These are phyloP conservation scores for zebrafish (Danio rerio) DNA, from an alignment of 2,113 vertebrate genomes.

Conservation along the genomic window DNA sequence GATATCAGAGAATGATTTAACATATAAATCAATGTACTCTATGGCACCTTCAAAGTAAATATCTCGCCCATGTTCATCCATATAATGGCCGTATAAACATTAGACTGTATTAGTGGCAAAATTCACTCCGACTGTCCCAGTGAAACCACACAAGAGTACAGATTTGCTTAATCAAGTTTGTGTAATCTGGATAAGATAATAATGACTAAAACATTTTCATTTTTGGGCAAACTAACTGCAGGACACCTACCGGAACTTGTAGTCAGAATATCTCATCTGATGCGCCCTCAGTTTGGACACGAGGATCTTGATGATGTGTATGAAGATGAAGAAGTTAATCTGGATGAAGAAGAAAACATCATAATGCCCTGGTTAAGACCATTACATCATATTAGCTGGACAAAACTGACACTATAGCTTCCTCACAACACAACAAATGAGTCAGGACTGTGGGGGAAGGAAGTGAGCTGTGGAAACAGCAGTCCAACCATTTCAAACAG, in stretches of 20 bases:
- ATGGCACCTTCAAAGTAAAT: no score
- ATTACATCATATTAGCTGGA: constrained; percentile 22
- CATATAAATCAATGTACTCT: no score
- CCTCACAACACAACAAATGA: background rate
- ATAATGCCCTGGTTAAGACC: background rate
- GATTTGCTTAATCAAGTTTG: no score
- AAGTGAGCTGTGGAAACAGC: background rate
- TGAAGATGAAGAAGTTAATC: constrained; percentile 96
- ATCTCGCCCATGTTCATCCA: no score
- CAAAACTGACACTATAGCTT: constrained; percentile 7
- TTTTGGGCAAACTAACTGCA: no score
- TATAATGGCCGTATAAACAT: no score
- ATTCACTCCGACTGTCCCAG: no score
- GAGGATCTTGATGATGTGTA: constrained; percentile 90
- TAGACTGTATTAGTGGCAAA: no score
- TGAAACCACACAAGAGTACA: no score
- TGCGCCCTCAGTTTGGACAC: constrained; percentile 90
- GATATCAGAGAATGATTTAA: no score
- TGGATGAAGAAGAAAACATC: constrained; percentile 61
- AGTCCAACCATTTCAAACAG: constrained; percentile 28
- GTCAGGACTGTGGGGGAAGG: background rate
- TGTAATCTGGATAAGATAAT: no score
- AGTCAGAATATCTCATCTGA: constrained; percentile 93
- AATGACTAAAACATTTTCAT: no score
- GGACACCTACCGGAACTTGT: constrained; percentile 85